Base-by-base conservation (phyloP, 2,797 vertebrate genomes). In the Hoplostethus mediterraneus region DNA sequence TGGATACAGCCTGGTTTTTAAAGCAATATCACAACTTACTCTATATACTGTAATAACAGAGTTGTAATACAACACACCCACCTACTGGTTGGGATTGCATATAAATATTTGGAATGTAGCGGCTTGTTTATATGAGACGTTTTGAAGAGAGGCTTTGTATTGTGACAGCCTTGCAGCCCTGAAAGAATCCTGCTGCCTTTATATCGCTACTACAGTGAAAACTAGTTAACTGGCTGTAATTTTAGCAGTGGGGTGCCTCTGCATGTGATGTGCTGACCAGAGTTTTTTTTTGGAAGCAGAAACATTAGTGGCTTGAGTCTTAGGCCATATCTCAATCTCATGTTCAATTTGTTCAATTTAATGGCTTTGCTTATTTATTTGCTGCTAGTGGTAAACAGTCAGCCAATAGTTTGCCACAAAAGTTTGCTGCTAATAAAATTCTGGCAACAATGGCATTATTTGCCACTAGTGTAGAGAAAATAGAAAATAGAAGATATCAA, bases 21-120 rank as follows among this genome's bases (percentile, higher is more conserved):
- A n/a, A 48, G 5, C 47, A 48, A 48, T 7, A 17, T 48, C n/a
- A 48, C 5, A 16, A 48, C 49, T 48, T 25, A 2, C 16, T 63
- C 44, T 57, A 53, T 30, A 16, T 44, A 51, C 61, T 65, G 56
- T 76, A 74, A 77, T 81, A 72, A 77, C 58, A 71, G 68, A 73
- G 75, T 47, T 63, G 67, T 84, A 88, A 88, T 80, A 81, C 87
- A 90, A 89, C 81, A 88, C 81, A 87, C 73, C 82, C 87, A 89
- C 82, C 84, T 86, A 84, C 89, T 88, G 89, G 86, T 83, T 84
- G 71, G 79, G 61, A 66, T 71, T 75, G 81, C 73, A 73, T 73
- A 79, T 71, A 81, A 87, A 87, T 80, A 77, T 81, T 80, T 82
- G 44, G 61, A 55, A 77, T 67, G 58, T 59, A 51, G 17, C 16